phyloP scores from a whole-genome alignment of 2,113 vertebrate species.

The Ctenodactylus gundi region DNA sequence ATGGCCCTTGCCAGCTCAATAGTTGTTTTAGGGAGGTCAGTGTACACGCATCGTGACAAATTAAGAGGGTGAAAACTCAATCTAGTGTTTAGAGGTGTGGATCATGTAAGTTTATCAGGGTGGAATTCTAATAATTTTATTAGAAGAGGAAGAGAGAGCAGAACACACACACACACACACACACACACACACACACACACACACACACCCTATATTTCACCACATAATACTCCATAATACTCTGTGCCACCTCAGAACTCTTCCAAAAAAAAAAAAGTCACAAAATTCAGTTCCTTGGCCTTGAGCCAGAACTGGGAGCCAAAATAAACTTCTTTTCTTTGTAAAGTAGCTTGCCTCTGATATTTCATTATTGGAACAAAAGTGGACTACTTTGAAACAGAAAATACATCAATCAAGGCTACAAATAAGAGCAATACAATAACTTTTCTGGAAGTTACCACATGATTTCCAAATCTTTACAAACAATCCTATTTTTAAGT shows the following conservation, averaged over 20 bases:
- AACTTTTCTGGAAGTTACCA: background rate
- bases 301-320: background rate
- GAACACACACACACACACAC: background rate
- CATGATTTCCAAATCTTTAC: background rate
- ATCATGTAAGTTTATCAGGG: background rate
- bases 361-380: background rate
- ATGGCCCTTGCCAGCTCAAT: background rate
- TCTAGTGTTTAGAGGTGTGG: background rate
- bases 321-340: background rate
- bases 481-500: background rate
- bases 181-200: background rate
- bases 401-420: background rate
- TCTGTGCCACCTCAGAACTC: background rate
- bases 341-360: background rate
- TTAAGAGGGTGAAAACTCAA: background rate
- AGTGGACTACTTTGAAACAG: background rate
- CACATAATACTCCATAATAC: rapidly evolving
- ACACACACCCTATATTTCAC: background rate
- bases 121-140: background rate
- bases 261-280: background rate
- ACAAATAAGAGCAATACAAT: background rate
- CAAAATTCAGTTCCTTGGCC: background rate
- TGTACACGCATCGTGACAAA: background rate
- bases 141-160: background rate
- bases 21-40: background rate